Percentiles rank a stretch among this genome's conserved stretches.
phyloP scores from a whole-genome alignment of 2,888 invertebrate species.

The Beris chalybata region DNA sequence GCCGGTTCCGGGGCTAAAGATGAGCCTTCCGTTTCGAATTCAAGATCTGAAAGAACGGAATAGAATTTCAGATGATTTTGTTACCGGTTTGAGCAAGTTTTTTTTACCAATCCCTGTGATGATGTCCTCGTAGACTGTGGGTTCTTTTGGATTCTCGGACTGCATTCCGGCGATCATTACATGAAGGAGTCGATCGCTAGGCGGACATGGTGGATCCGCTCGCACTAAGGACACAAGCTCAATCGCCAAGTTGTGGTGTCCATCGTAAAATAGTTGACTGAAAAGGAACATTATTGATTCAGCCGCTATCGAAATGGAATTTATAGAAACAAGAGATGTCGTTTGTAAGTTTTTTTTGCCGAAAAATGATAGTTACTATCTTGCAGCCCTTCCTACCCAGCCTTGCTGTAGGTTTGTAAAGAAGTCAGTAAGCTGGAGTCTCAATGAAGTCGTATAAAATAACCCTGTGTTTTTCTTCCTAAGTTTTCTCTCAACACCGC shows the following conservation, averaged over 20 bases:
- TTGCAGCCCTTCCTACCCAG: too few species aligned
- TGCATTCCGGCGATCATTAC: slow-evolving; percentile 83
- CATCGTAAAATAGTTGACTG: slow-evolving; percentile 98
- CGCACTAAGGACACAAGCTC: slow-evolving; percentile 81
- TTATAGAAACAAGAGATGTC: too few species aligned
- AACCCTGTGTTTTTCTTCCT: too few species aligned
- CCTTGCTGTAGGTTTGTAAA: too few species aligned
- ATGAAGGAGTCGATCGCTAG: slow-evolving; percentile 89
- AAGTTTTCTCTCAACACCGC: too few species aligned
- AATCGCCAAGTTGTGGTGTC: slow-evolving; percentile 89
- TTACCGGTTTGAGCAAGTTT: background rate
- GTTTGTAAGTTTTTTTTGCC: too few species aligned
- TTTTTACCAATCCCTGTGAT: slow-evolving; percentile 49
- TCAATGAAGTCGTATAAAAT: too few species aligned
- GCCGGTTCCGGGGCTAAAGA: slow-evolving; percentile 95
- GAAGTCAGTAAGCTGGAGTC: too few species aligned
- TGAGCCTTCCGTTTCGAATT: slow-evolving; percentile 94
- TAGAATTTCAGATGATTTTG: background rate
- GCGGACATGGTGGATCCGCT: slow-evolving; percentile 92
- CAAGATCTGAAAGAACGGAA: slow-evolving; percentile 68
- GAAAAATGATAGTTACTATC: too few species aligned
- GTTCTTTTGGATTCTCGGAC: slow-evolving; percentile 74
- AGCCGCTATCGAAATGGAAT: too few species aligned
- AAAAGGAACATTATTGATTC: slow-evolving; percentile 44
- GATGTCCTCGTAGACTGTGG: slow-evolving; percentile 53